Evolutionary conservation across 2,888 invertebrate species (phyloP).

Genomic region (Isotomurus palustris): DNA sequence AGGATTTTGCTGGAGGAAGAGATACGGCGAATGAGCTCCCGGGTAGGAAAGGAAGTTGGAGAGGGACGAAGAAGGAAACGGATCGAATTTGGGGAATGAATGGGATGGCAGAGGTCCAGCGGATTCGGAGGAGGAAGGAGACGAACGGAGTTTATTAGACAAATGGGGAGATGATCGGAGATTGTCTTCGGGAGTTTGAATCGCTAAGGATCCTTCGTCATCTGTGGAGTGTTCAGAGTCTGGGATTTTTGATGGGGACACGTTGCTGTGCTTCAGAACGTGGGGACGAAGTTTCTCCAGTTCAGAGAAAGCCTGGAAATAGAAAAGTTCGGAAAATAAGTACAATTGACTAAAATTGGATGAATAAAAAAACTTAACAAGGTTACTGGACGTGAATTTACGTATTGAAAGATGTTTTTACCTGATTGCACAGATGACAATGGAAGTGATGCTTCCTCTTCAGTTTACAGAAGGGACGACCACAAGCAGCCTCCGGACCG

Average conservation of each 20-base stretch:
- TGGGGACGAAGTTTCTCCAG: constrained; percentile 64
- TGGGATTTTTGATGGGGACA: constrained; percentile 38
- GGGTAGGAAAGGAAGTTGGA: constrained; percentile 44
- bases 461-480: constrained; percentile 72
- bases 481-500: constrained; percentile 64
- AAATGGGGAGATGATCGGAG: too few relatives aligned
- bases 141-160: constrained; percentile 6
- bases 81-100: constrained; percentile 22
- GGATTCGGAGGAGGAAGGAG: constrained; percentile 1
- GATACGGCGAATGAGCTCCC: constrained; percentile 41
- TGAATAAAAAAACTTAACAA: background rate
- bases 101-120: too few relatives aligned
- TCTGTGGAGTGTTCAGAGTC: constrained; percentile 42
- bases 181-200: constrained; percentile 19
- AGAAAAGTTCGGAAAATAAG: constrained; percentile 18
- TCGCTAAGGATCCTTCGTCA: constrained; percentile 27
- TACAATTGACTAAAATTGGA: background rate
- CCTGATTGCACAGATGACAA: constrained; percentile 73
- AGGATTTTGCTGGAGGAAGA: constrained; percentile 44
- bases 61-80: constrained; percentile 40
- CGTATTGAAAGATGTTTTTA: constrained; percentile 42
- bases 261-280: constrained; percentile 64
- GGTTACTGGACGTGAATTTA: background rate
- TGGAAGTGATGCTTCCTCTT: constrained; percentile 74
- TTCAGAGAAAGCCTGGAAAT: constrained; percentile 63